phyloP scores from a whole-genome alignment of 2,797 vertebrate genomes.

The Lutjanus argentimaculatus region DNA sequence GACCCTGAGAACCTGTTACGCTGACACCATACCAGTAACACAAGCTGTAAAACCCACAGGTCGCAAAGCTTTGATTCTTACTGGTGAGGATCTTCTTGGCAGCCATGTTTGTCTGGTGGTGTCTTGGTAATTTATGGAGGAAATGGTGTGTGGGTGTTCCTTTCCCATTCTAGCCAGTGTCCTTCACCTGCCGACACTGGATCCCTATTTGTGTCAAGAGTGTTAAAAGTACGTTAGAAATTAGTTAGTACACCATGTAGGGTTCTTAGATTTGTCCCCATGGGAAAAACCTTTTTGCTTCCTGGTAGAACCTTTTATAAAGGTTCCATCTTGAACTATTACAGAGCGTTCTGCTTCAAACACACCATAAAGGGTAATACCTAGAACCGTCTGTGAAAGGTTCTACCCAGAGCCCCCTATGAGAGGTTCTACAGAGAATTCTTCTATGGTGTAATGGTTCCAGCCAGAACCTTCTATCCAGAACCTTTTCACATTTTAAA shows the following conservation, averaged over 20 bases:
- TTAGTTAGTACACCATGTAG: neutral
- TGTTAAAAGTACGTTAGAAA: constrained; percentile 20
- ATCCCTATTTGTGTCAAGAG: constrained; percentile 5
- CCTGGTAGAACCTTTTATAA: too few relatives aligned
- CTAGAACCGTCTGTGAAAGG: too few relatives aligned
- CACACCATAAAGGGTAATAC: too few relatives aligned
- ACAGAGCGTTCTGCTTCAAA: too few relatives aligned
- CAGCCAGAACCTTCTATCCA: too few relatives aligned
- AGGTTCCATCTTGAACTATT: too few relatives aligned
- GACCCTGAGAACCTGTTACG: constrained; percentile 57
- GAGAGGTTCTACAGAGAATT: too few relatives aligned
- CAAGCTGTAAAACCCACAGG: constrained; percentile 56
- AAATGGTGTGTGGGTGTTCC: constrained; percentile 52
- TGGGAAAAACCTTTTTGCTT: too few relatives aligned
- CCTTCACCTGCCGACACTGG: constrained; percentile 31
- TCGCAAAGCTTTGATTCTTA: constrained; percentile 16
- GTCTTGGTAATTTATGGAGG: constrained; percentile 58
- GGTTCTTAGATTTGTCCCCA: too few relatives aligned
- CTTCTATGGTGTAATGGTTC: too few relatives aligned
- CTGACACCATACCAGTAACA: constrained; percentile 46
- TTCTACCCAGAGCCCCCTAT: too few relatives aligned
- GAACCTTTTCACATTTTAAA: too few relatives aligned
- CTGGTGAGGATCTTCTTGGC: constrained; percentile 21
- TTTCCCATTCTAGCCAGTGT: constrained; percentile 32
- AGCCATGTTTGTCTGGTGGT: constrained; percentile 53